Evolutionary conservation across 2,797 vertebrate species (phyloP).

Genomic region (Pygocentrus nattereri): DNA sequence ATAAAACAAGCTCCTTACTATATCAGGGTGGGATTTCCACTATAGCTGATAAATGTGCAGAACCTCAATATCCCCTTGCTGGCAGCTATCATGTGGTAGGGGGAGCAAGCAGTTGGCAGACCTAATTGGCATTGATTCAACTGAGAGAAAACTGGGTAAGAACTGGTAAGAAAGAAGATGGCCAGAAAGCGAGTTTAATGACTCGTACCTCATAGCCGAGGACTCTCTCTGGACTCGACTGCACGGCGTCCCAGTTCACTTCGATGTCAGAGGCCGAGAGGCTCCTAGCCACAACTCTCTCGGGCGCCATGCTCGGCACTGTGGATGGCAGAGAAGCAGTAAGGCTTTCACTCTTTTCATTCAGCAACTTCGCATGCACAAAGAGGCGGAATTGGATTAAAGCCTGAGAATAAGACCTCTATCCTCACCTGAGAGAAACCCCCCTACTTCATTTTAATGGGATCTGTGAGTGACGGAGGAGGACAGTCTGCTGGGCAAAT

Average conservation of each 20-base stretch:
- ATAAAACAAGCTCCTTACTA: not conserved
- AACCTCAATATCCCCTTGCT: not conserved
- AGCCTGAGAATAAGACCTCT: conserved; percentile 66
- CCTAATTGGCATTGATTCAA: too few relatives aligned
- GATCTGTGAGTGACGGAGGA: conserved; percentile 80
- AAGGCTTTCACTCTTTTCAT: conserved; percentile 33
- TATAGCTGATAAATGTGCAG: not conserved
- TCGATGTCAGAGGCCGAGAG: conserved; percentile 89
- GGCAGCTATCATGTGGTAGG: not conserved
- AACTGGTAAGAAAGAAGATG: not conserved
- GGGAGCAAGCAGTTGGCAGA: too few relatives aligned
- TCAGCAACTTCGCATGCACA: conserved; percentile 49
- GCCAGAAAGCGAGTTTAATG: not conserved
- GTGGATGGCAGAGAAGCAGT: conserved; percentile 64
- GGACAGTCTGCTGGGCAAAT: conserved; percentile 80
- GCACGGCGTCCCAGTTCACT: conserved; percentile 87
- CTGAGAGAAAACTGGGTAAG: not conserved
- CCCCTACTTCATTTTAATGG: conserved; percentile 72
- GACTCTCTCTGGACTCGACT: conserved; percentile 85
- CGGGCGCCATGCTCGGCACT: conserved; percentile 88
- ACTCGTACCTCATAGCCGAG: conserved; percentile 91
- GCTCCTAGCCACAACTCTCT: conserved; percentile 83
- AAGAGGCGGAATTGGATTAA: conserved; percentile 67
- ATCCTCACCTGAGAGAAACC: conserved; percentile 74
- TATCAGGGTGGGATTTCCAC: not conserved